Evolutionary conservation across 2,113 vertebrate species (phyloP).

Genomic region (Ramphastos sulfuratus): DNA sequence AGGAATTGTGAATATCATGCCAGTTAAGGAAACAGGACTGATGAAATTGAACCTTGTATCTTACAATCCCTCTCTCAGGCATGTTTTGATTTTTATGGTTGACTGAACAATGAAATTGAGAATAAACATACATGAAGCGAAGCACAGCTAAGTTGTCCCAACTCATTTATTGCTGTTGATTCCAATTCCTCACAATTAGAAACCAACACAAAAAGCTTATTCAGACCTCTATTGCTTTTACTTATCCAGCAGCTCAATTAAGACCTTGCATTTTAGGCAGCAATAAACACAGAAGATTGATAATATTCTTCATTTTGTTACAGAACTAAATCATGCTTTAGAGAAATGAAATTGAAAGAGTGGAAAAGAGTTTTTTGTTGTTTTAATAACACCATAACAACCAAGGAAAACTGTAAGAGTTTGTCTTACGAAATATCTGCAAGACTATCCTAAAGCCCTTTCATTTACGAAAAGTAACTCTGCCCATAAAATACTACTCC

Average conservation of each 20-base stretch:
- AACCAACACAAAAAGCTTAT: not conserved
- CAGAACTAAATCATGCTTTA: not conserved
- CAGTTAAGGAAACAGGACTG: not conserved
- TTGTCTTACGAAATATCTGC: not conserved
- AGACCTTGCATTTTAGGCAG: not conserved
- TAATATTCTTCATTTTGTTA: not conserved
- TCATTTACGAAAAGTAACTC: not conserved
- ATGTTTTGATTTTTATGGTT: not conserved
- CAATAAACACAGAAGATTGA: not conserved
- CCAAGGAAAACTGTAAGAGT: not conserved
- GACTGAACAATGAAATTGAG: not conserved
- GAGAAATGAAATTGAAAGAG: not conserved
- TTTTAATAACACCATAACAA: not conserved
- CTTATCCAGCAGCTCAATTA: not conserved
- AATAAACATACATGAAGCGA: not conserved
- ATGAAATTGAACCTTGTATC: not conserved
- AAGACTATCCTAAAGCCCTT: not conserved
- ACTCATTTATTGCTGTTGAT: not conserved
- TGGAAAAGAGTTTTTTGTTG: not conserved
- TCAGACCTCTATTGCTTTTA: not conserved
- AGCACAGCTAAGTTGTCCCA: not conserved
- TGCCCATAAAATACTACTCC: not conserved
- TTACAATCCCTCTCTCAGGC: not conserved
- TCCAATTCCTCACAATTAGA: not conserved
- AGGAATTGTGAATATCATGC: not conserved